Base-by-base conservation (phyloP, 2,113 vertebrate genomes). In the Perca schrenkii region DNA sequence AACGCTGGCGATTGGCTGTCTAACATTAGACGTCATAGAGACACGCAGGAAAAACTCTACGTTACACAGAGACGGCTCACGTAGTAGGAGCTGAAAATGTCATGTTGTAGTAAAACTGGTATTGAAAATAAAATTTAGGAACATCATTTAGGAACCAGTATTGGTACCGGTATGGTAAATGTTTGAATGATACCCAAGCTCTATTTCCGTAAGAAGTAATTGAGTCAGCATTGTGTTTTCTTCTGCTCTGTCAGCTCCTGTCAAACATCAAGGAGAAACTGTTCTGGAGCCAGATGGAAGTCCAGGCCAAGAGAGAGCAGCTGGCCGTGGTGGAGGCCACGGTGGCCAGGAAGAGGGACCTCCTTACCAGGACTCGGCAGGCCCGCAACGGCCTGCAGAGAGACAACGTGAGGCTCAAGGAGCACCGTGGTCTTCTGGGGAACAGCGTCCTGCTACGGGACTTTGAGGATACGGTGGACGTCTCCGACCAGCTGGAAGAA, bases 191-290 rank as follows among this genome's bases (percentile, higher is more conserved):
- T 43, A 43, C 10, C 10, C 10, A 10, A 43, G 40, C 10, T 2
- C 2, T 43, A 43, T 43, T 43, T 10, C 40, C 8, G 10, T 11
- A 40, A 2, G 10, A 40, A 10, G 52, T 47, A 40, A 53, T n/a
- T 25, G 10, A 8, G 2, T 34, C 22, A 31, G 4, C 3, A 0
- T 25, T 65, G 13, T 46, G 1, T 52, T 74, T 17, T 65, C 19
- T 6, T 10, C 13, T 57, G 7, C 36, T 22, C 4, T 68, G 0
- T 66, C 82, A 95, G 95, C 53, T 91, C n/a, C 88, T 98, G 19
- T 94, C 94, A 6, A 96, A 97, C 1, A 6, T 96, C 16, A 97
- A 95, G 78, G 96, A 97, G 57, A 98, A 97, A 90, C 64, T 97
- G 2, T 82, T 92, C 71, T 95, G 95, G 34, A 80, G 94, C n/a